A percentile compares a stretch with the other conserved stretches of the same genome.
Conservation (phyloP, 2,888 invertebrate species). For the Apodemia hepburni region DNA sequence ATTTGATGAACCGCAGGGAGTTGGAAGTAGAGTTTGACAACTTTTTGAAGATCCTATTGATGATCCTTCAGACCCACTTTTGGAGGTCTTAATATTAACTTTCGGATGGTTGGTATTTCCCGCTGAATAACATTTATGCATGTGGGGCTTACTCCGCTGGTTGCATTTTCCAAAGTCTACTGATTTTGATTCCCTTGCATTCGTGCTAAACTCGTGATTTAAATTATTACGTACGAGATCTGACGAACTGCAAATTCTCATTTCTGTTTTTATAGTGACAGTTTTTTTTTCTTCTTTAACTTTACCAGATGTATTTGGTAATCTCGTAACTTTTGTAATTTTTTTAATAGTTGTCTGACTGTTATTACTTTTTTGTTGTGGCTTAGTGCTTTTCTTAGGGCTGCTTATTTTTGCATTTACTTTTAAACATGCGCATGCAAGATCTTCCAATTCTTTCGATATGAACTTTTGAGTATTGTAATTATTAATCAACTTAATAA, state of each 20-base stretch:
- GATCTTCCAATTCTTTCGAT: not conserved
- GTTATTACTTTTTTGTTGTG: slow-evolving; percentile 22
- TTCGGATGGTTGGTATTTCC: not conserved
- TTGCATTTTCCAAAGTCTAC: not conserved
- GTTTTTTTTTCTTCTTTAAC: slow-evolving; percentile 43
- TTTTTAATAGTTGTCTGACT: slow-evolving; percentile 42
- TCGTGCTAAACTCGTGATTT: slow-evolving; percentile 10
- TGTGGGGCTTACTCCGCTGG: too few species aligned
- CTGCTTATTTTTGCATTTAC: slow-evolving; percentile 17
- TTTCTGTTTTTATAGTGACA: slow-evolving; percentile 44
- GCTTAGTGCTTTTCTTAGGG: not conserved
- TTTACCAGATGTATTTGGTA: slow-evolving; percentile 42
- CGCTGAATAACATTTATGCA: not conserved
- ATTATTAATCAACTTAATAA: not conserved
- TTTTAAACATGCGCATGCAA: slow-evolving; percentile 19
- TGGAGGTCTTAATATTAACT: not conserved
- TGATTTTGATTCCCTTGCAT: slow-evolving; percentile 17
- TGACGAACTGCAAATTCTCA: slow-evolving; percentile 25
- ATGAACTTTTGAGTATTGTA: not conserved
- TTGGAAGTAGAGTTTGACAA: not conserved
- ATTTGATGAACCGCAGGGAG: not conserved
- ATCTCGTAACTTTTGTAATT: slow-evolving; percentile 41
- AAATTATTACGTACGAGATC: slow-evolving; percentile 10
- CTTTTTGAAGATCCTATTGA: not conserved
- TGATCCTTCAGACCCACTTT: not conserved